Base-by-base conservation (phyloP, 2,113 vertebrate genomes). In the Dissostichus mawsoni region DNA sequence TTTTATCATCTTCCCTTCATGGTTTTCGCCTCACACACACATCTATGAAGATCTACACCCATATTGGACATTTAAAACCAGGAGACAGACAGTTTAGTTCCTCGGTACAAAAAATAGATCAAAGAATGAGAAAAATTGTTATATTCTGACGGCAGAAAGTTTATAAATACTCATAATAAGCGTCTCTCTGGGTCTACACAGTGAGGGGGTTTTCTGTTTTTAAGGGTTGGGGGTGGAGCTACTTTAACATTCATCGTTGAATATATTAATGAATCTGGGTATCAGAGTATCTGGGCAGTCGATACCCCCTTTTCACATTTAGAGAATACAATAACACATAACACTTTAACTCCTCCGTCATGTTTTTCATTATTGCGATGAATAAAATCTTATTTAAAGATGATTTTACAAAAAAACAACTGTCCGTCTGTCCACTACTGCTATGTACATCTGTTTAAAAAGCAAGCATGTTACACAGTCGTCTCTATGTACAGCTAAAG, bases 381-480 rank as follows among this genome's bases (percentile, higher is more conserved):
- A 96, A 94, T 95, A 95, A 92, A 96, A 97, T 96, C 47, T 97
- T 41, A 41, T 41, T 96, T 97, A 96, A 96, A 91, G 94, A 97
- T 97, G 96, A 95, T 96, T 29, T 88, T 97, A 97, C 94, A 97
- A 97, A 97, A 97, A 96, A 96, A 94, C 95, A 96, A 93, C 64
- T 44, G 69, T 90, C 36, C 36, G 91, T 94, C 95, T 96, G 95
- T 96, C 94, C 93, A 96, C 96, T 97, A 98, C 93, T 94, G 83
- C 84, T 95, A 96, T 98, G 96, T 97, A 98, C 95, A 95, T 95
- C 93, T 96, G 94, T 97, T 94, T 97, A 99, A 98, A 99, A 99
- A 98, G 97, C 97, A 98, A 98, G 97, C 97, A 97, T 95, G 95
- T 96, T 95, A 89, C 89, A 96, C 96, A 95, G 95, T 96, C 94